Percentiles rank a stretch among this genome's conserved stretches.
Conservation (phyloP, 2,113 vertebrate species). For the Proteles cristata region DNA sequence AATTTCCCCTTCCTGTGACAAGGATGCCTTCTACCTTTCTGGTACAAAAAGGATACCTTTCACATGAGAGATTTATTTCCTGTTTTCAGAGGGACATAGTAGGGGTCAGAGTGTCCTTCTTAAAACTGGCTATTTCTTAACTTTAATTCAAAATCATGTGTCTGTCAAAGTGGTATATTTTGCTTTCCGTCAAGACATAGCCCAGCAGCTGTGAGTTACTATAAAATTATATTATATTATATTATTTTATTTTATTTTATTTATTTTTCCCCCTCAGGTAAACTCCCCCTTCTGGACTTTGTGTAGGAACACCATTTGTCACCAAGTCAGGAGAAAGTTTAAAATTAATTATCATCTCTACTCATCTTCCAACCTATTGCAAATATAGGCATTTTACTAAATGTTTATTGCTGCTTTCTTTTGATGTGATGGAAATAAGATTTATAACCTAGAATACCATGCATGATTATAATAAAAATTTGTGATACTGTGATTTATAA, state of each 20-base stretch:
- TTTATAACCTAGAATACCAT: neutral
- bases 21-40: neutral
- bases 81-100: neutral
- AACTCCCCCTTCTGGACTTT: neutral
- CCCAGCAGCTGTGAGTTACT: neutral
- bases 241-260: neutral
- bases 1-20: neutral
- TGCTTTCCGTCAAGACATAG: neutral
- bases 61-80: neutral
- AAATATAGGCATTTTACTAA: neutral
- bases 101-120: neutral
- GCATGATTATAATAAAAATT: slow-evolving; percentile 12
- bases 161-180: neutral
- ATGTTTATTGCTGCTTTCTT: neutral
- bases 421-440: neutral
- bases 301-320: neutral
- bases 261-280: neutral
- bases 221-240: neutral
- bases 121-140: neutral
- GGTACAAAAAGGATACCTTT: neutral
- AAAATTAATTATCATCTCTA: neutral
- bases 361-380: neutral
- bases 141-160: neutral
- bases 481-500: neutral
- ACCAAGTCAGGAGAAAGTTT: neutral